A percentile compares a stretch with the other conserved stretches of the same genome.
These are phyloP conservation scores for Rutilus rutilus DNA, from an alignment of 2,113 vertebrate species.

Conservation along the genomic window DNA sequence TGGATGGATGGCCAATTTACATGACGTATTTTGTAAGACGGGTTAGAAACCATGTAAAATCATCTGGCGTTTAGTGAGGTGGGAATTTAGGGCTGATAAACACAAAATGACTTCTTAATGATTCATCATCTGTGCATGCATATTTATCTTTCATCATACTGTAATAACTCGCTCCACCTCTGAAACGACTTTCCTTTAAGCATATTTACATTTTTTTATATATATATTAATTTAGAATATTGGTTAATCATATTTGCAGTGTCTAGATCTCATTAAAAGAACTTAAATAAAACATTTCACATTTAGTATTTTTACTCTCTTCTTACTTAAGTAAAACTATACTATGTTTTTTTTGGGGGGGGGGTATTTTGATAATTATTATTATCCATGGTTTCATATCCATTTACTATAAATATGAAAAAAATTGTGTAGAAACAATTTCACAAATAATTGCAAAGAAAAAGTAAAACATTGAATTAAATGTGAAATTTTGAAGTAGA, in stretches of 20 bases:
- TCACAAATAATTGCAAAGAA: too few species aligned
- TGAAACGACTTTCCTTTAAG: neutral
- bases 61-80: neutral
- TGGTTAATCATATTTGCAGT: too few species aligned
- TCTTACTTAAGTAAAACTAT: neutral
- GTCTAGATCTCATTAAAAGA: neutral
- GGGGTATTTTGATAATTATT: neutral
- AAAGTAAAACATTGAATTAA: too few species aligned
- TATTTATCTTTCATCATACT: neutral
- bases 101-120: neutral
- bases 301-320: neutral
- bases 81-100: neutral
- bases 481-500: too few species aligned
- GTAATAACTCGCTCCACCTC: neutral
- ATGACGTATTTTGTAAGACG: neutral
- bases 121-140: neutral
- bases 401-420: too few species aligned
- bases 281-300: too few species aligned
- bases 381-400: neutral
- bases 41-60: neutral
- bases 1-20: neutral
- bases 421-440: too few species aligned
- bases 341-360: neutral
- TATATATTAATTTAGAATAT: too few species aligned
- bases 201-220: neutral